A percentile compares a stretch with the other conserved stretches of the same genome.
Conservation (phyloP, 2,888 invertebrate genomes). For the Cylindroiulus punctatus region DNA sequence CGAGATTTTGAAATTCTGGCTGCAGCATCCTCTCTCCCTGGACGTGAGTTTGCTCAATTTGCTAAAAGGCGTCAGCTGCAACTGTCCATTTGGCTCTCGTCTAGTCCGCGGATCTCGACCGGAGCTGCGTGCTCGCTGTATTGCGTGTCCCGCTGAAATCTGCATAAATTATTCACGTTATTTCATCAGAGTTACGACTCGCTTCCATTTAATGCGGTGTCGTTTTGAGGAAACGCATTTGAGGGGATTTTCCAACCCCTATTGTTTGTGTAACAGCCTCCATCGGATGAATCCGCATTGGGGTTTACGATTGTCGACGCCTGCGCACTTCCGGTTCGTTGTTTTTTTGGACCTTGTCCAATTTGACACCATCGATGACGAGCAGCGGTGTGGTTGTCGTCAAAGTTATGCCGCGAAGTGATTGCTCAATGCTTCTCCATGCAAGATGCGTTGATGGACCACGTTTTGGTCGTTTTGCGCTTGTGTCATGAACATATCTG, state of each 20-base stretch:
- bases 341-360: background rate
- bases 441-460: no score
- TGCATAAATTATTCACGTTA: slow-evolving; percentile 27
- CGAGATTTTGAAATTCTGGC: background rate
- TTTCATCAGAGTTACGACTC: slow-evolving; percentile 32
- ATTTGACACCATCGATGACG: no score
- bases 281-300: background rate
- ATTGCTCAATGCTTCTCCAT: no score
- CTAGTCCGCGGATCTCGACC: background rate
- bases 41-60: background rate
- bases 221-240: slow-evolving; percentile 14
- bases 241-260: slow-evolving; percentile 4
- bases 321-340: background rate
- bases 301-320: background rate
- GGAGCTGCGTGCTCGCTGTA: background rate
- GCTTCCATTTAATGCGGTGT: slow-evolving; percentile 32
- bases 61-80: background rate
- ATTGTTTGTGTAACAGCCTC: background rate
- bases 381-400: no score
- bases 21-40: background rate
- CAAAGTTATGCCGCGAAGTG: no score
- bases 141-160: slow-evolving; percentile 25
- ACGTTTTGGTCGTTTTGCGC: no score
- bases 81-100: background rate
- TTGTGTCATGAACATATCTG: no score